A percentile compares a stretch with the other conserved stretches of the same genome.
Evolutionary conservation across 2,888 invertebrate species (phyloP).

Genomic region (Habrosyne pyritoides): DNA sequence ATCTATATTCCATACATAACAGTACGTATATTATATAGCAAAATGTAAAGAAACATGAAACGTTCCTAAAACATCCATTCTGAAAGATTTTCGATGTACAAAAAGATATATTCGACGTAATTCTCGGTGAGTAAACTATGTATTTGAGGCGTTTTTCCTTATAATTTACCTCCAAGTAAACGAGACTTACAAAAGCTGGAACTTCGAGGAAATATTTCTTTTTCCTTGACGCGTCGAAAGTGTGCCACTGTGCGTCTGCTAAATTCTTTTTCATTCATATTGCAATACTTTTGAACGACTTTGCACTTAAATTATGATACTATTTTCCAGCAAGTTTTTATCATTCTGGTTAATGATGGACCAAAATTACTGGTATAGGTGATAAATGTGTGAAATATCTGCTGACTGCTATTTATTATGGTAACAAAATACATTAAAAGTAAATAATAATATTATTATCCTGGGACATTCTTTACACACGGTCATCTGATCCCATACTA

Average conservation of each 20-base stretch:
- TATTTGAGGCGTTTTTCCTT: conserved; percentile 41
- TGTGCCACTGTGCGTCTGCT: background rate
- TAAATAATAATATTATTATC: too few relatives aligned
- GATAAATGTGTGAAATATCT: too few relatives aligned
- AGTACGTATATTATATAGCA: background rate
- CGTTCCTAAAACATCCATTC: background rate
- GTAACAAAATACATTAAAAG: too few relatives aligned
- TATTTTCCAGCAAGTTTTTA: too few relatives aligned
- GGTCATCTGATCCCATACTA: too few relatives aligned
- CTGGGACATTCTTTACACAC: too few relatives aligned
- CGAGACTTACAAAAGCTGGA: background rate
- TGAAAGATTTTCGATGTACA: conserved; percentile 1
- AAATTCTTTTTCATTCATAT: background rate
- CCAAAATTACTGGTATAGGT: too few relatives aligned
- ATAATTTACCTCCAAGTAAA: conserved; percentile 38
- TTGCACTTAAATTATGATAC: too few relatives aligned
- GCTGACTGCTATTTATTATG: too few relatives aligned
- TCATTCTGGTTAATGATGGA: too few relatives aligned
- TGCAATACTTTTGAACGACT: background rate
- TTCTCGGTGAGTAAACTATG: conserved; percentile 42
- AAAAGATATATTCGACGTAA: conserved; percentile 22
- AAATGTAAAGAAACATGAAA: background rate
- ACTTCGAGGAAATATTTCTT: background rate
- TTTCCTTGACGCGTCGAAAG: background rate
- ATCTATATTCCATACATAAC: too few relatives aligned